These are phyloP conservation scores for Autographa gamma DNA, from an alignment of 2,888 invertebrate species.

Conservation along the genomic window DNA sequence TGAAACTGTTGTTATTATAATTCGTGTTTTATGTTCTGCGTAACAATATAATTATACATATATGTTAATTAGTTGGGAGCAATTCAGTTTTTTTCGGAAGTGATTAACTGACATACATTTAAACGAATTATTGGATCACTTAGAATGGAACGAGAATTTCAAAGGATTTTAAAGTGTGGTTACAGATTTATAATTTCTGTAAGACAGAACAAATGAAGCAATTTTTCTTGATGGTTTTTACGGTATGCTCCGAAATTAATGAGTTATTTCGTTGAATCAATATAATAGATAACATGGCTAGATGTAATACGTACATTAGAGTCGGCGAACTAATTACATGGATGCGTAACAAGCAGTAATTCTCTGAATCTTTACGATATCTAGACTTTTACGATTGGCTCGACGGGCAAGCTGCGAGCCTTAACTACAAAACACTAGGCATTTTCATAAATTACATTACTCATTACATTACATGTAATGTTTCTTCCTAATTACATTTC, in stretches of 20 bases:
- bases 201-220: too few species aligned
- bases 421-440: neutral
- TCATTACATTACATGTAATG: neutral
- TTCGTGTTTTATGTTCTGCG: neutral
- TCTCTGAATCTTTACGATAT: conserved; percentile 14
- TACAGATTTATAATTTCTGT: too few species aligned
- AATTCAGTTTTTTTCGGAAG: neutral
- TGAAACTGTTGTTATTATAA: conserved; percentile 9
- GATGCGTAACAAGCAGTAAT: conserved; percentile 10
- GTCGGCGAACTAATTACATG: neutral
- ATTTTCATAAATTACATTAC: neutral
- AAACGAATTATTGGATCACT: neutral
- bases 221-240: too few species aligned
- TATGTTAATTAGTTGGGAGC: neutral
- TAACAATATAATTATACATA: neutral
- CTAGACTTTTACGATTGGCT: conserved; percentile 12
- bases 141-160: too few species aligned
- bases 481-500: neutral
- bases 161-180: too few species aligned
- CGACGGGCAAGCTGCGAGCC: neutral
- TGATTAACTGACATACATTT: neutral
- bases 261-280: too few species aligned
- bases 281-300: too few species aligned
- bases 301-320: neutral
- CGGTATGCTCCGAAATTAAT: too few species aligned